Percentiles rank a stretch among this genome's conserved stretches.
Evolutionary conservation across 2,888 invertebrate genomes (phyloP).

Genomic region (Unio pictorum): DNA sequence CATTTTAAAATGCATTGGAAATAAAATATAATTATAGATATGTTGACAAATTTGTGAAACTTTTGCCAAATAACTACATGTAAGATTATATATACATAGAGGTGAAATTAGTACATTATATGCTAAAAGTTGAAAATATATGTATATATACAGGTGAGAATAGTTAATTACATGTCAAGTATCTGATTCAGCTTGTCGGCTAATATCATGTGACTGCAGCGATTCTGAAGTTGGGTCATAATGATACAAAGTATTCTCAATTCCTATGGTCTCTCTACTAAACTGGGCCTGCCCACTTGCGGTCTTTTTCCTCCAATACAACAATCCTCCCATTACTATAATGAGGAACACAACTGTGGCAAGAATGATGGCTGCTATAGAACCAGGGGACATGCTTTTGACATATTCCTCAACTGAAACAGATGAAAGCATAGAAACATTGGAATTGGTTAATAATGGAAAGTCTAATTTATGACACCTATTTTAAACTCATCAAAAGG

Average conservation of each 20-base stretch:
- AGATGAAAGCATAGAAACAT: background rate
- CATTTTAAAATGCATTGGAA: no score
- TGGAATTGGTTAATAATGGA: background rate
- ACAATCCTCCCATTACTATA: constrained; percentile 4
- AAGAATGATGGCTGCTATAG: constrained; percentile 30
- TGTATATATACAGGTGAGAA: no score
- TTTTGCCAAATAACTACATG: no score
- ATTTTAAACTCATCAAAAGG: background rate
- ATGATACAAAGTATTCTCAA: constrained; percentile 18
- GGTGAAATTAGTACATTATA: no score
- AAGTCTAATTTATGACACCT: no score
- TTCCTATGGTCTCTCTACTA: constrained; percentile 2
- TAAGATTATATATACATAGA: no score
- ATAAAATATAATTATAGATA: no score
- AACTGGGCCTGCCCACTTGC: constrained; percentile 3
- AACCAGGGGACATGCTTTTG: constrained; percentile 20
- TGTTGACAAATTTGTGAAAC: no score
- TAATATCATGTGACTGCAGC: background rate
- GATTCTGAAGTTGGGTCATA: constrained; percentile 2
- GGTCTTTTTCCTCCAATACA: constrained; percentile 16
- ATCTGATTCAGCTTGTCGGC: no score
- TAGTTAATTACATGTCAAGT: no score
- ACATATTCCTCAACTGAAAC: background rate
- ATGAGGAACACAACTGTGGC: constrained; percentile 20
- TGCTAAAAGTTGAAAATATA: no score